Evolutionary conservation across 1,140 invertebrate species (phyloP).

Genomic region (Drosophila bocqueti): DNA sequence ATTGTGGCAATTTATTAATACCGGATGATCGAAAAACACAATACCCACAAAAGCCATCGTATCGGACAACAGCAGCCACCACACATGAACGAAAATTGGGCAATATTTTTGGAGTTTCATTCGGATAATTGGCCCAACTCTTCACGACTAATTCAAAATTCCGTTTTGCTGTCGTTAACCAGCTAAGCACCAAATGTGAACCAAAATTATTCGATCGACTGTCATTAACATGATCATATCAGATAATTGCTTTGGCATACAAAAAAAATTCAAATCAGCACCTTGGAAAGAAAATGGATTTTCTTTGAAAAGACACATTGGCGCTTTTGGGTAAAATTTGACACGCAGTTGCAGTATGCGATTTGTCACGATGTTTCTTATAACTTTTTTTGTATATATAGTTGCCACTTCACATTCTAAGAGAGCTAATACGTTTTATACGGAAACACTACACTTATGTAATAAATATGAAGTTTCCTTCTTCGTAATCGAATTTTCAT

Average conservation of each 20-base stretch:
- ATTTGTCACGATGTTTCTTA: no score
- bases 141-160: not conserved
- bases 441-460: no score
- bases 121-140: not conserved
- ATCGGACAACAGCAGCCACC: not conserved
- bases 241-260: not conserved
- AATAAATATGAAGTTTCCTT: no score
- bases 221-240: conserved; percentile 10
- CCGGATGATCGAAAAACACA: not conserved
- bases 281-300: not conserved
- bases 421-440: no score
- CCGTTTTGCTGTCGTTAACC: not conserved
- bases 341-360: no score
- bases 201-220: not conserved
- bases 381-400: no score
- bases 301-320: not conserved
- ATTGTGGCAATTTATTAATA: not conserved
- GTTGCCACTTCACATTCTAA: no score
- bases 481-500: no score
- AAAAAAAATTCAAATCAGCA: not conserved
- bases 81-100: not conserved
- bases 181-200: not conserved
- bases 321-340: no score
- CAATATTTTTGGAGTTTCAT: not conserved
- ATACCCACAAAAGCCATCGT: conserved; percentile 11